These are phyloP conservation scores for Drosophila borborema DNA, from an alignment of 2,888 invertebrate genomes.

Conservation along the genomic window DNA sequence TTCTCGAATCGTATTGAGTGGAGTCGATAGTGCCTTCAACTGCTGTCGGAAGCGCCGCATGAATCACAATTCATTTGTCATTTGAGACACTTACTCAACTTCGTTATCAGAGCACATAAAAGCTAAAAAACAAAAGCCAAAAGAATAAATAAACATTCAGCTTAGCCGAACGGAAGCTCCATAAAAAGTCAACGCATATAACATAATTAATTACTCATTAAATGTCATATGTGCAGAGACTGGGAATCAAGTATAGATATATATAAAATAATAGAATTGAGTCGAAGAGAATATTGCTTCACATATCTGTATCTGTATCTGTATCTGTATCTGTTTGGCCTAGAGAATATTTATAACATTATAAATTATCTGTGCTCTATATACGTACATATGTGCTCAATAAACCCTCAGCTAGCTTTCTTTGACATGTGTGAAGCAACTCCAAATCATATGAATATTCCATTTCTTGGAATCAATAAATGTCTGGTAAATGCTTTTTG, in stretches of 20 bases:
- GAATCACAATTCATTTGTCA: conserved; percentile 12
- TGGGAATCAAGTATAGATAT: neutral
- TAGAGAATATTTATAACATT: neutral
- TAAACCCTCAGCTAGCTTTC: neutral
- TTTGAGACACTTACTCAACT: conserved; percentile 10
- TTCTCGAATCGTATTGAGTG: neutral
- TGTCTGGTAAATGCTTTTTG: conserved; percentile 43
- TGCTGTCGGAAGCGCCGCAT: conserved; percentile 8
- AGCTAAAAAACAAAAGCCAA: neutral
- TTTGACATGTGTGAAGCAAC: conserved; percentile 2
- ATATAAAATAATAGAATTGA: too few relatives aligned
- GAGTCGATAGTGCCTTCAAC: neutral
- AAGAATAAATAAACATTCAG: neutral
- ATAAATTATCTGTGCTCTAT: neutral
- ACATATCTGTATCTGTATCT: neutral
- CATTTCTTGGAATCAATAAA: conserved; percentile 45
- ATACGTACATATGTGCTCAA: neutral
- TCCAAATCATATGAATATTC: neutral
- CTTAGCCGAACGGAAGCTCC: conserved; percentile 15
- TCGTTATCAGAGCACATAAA: conserved; percentile 22
- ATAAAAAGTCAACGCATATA: neutral
- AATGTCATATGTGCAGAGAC: neutral
- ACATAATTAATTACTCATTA: conserved; percentile 10
- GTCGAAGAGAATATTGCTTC: too few relatives aligned
- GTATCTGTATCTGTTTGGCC: neutral